Evolutionary conservation across 2,888 invertebrate genomes (phyloP), one percentile per base, ranked within the genome.

Genomic region (Pterostichus madidus): DNA sequence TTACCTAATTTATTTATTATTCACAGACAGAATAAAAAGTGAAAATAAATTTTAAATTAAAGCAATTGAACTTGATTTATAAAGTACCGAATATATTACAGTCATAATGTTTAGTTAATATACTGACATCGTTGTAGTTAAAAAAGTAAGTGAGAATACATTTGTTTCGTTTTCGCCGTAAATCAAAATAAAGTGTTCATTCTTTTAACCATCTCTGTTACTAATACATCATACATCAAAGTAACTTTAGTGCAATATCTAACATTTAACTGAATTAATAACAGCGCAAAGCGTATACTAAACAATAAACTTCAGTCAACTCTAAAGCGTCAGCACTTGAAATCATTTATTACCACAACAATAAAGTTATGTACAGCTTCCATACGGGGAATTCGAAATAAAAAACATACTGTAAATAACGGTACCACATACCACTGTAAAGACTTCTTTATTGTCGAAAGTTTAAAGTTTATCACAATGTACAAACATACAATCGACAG

Each of bases 401-500:
- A 59, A 64, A 64, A 44, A 71, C 68, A 44, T 15, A 44, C 68
- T 11, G 17, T 71, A 71, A 71, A 71, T 71, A 71, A 71, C 68
- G 68, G 68, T 17, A 71, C 44, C 68, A 46, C 68, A 71, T 71
- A 71, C 68, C 68, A 39, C 68, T 13, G 39, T 71, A 71, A 71
- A 71, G 68, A 71, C 68, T 71, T 71, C 68, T 71, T 80, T 80
- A 80, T 80, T 68, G 64, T 64, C 39, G 68, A 68, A 64, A 64
- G 80, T 80, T 80, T 61, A 80, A 80, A 68, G 46, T 80, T 80
- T 80, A 80, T 80, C 80, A 80, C 80, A 80, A 52, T 80, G 80
- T 79, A 64, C 79, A 79, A 64, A 75, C 75, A 75, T 49, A 80
- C 71, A 53, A 73, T 68, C 39, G 78, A 56, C 71, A 56, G 71